Conservation (phyloP, 2,888 invertebrate species). For the Dioctria linearis region DNA sequence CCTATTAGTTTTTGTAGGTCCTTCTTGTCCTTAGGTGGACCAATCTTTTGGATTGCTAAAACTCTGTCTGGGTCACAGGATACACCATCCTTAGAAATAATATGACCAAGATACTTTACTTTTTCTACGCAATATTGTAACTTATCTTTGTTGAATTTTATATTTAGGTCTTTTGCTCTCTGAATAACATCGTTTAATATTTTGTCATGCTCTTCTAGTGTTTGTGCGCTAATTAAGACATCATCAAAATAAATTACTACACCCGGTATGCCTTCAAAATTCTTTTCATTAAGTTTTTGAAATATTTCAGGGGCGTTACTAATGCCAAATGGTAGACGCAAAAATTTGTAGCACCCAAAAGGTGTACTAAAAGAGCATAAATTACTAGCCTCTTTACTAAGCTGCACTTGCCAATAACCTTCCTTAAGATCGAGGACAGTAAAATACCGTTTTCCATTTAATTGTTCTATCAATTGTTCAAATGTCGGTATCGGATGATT, state of each 20-base stretch:
- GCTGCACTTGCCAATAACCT: conserved; percentile 57
- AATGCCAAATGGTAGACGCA: conserved; percentile 61
- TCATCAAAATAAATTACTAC: conserved; percentile 65
- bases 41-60: conserved; percentile 47
- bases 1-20: conserved; percentile 54
- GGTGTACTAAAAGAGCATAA: conserved; percentile 61
- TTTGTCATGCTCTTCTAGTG: conserved; percentile 59
- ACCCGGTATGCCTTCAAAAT: conserved; percentile 60
- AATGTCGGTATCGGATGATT: conserved; percentile 60
- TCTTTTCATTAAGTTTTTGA: conserved; percentile 59
- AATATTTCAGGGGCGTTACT: conserved; percentile 62
- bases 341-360: conserved; percentile 53
- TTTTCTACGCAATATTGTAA: conserved; percentile 57
- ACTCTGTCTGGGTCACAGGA: conserved; percentile 53
- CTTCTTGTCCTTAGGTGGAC: conserved; percentile 42
- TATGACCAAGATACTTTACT: conserved; percentile 62
- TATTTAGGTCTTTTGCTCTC: conserved; percentile 60
- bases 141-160: conserved; percentile 63
- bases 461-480: conserved; percentile 59
- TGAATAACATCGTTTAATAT: conserved; percentile 61
- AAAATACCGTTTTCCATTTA: conserved; percentile 59
- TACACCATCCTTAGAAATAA: conserved; percentile 55
- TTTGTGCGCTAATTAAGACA: conserved; percentile 58
- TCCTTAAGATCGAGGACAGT: conserved; percentile 60
- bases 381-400: conserved; percentile 64